A percentile compares a stretch with the other conserved stretches of the same genome.
These are phyloP conservation scores for Muscina levida DNA, from an alignment of 2,888 invertebrate genomes.

Conservation along the genomic window DNA sequence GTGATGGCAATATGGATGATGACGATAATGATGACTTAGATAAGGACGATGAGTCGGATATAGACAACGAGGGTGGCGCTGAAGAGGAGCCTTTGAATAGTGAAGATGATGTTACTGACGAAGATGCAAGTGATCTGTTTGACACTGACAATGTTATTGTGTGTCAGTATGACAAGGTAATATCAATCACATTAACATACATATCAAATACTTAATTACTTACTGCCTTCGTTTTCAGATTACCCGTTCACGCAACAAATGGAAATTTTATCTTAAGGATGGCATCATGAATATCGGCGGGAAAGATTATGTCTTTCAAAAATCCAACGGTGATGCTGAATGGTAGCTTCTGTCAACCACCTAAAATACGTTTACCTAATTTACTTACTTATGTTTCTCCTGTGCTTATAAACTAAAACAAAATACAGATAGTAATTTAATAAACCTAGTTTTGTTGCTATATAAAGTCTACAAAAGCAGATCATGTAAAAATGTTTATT, in stretches of 20 bases:
- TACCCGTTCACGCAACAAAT: slow-evolving; percentile 97
- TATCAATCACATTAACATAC: not conserved
- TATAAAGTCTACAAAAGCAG: slow-evolving; percentile 49
- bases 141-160: slow-evolving; percentile 99
- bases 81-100: slow-evolving; percentile 97
- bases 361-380: slow-evolving; percentile 9
- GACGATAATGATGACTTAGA: slow-evolving; percentile 90
- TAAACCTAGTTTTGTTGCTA: slow-evolving; percentile 58
- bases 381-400: slow-evolving; percentile 48
- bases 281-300: slow-evolving; percentile 99
- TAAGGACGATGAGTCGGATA: slow-evolving; percentile 83
- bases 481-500: slow-evolving; percentile 23
- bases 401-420: slow-evolving; percentile 48
- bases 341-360: slow-evolving; percentile 88
- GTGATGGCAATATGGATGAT: slow-evolving; percentile 84
- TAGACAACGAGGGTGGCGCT: slow-evolving; percentile 85
- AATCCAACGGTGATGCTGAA: slow-evolving; percentile 99
- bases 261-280: slow-evolving; percentile 99
- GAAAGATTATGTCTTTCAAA: slow-evolving; percentile 99
- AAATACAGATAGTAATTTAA: slow-evolving; percentile 26
- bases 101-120: slow-evolving; percentile 98
- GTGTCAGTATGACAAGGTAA: slow-evolving; percentile 99
- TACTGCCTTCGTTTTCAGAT: slow-evolving; percentile 83
- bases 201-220: no score
- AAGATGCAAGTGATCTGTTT: slow-evolving; percentile 95